Conservation (phyloP, 2,888 invertebrate genomes). For the Ochlodes sylvanus region DNA sequence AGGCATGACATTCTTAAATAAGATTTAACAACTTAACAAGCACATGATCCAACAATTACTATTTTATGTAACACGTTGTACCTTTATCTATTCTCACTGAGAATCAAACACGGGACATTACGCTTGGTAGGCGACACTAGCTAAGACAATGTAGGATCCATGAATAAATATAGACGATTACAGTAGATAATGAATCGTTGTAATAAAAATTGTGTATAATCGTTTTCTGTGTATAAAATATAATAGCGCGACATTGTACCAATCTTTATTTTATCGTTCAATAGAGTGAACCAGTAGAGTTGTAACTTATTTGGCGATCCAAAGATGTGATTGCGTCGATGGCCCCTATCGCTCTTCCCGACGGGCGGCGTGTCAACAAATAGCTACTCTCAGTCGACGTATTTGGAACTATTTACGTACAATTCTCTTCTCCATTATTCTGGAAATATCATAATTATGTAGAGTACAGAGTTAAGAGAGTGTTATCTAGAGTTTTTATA, state of each 20-base stretch:
- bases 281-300: conserved; percentile 5
- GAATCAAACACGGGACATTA: no score
- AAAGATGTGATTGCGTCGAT: conserved; percentile 10
- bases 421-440: not conserved
- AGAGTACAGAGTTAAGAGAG: no score
- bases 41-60: no score
- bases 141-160: no score
- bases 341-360: conserved; percentile 1
- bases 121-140: no score
- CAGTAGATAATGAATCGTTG: no score
- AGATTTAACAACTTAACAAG: no score
- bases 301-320: conserved; percentile 17
- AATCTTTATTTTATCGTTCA: not conserved
- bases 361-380: conserved; percentile 13
- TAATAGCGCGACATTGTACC: not conserved
- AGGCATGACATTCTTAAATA: no score
- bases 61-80: not conserved
- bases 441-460: not conserved
- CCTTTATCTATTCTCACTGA: no score
- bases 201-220: not conserved
- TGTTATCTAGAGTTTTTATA: not conserved
- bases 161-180: no score
- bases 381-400: conserved; percentile 12
- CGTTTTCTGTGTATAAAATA: not conserved
- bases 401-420: not conserved